Evolutionary conservation across 2,888 invertebrate genomes (phyloP), one percentile per base, ranked within the genome.

Genomic region (Brenthis daphne): DNA sequence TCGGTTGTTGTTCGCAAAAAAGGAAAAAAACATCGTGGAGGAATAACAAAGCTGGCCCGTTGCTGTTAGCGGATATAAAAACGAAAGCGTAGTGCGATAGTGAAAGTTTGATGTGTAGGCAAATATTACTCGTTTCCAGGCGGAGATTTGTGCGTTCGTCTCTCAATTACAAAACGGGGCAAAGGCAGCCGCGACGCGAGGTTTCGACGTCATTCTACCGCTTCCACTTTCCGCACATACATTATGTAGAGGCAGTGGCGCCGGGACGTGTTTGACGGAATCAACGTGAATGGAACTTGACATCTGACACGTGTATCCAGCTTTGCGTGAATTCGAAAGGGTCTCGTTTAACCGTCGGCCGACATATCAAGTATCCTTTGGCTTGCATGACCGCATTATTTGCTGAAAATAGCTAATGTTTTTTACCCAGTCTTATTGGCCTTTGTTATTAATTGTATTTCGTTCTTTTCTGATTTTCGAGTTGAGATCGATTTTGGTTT

Each of bases 61-160:
- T 80, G 81, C 79, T 82, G 85, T 83, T 85, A 81, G 84, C 82
- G 82, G 87, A 85, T 88, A 88, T 88, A 91, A 92, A 92, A 92
- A 91, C 89, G 92, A 92, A 92, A 92, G 92, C 88, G 86, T 78
- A 84, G 85, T 74, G 77, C 82, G 92, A 90, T 90, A 92, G 92
- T 92, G 92, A 92, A 92, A 92, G 92, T 92, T 92, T 91, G 90
- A 92, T 92, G 91, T 92, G 92, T 91, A 90, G 89, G 92, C 90
- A 92, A 92, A 92, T 92, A 91, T 90, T 86, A 85, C 88, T 83
- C 87, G 89, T 82, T 88, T 83, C 83, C 84, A 88, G 83, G 85
- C 87, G 83, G 89, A 90, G 92, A 90, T 91, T 91, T 90, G 90
- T 89, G 89, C 89, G 88, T 88, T 85, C 80, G 79, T 79, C 78